These are phyloP conservation scores for Campylomormyrus numenius DNA, from an alignment of 2,113 vertebrate genomes.

Conservation along the genomic window DNA sequence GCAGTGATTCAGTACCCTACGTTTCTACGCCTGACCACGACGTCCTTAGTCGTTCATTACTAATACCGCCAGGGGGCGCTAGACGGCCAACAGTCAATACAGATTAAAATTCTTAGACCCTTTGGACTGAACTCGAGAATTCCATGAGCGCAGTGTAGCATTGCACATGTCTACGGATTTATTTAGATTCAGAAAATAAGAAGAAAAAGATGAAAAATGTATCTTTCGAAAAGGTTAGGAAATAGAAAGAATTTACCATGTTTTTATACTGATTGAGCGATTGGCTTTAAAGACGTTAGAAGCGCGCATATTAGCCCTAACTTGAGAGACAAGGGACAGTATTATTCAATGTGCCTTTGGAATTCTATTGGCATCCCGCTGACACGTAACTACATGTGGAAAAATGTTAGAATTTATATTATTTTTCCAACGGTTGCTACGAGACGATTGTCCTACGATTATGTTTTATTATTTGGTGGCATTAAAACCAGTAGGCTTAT, in stretches of 20 bases:
- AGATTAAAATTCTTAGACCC: not conserved
- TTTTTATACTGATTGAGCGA: not conserved
- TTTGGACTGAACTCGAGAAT: not conserved
- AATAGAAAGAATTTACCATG: not conserved
- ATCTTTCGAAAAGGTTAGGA: not conserved
- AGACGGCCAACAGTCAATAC: not conserved
- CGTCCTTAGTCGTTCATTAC: not conserved
- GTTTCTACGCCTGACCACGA: not conserved
- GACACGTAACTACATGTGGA: not conserved
- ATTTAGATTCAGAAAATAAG: not conserved
- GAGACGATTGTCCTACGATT: not conserved
- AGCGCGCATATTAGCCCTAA: not conserved
- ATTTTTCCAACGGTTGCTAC: not conserved
- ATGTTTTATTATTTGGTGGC: not conserved
- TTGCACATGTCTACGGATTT: not conserved
- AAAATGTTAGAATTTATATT: not conserved
- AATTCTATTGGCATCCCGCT: not conserved
- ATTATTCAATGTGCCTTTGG: not conserved
- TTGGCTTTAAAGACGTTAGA: not conserved
- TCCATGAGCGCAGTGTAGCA: not conserved
- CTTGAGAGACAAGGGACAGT: not conserved
- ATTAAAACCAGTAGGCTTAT: not conserved
- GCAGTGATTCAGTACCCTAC: not conserved
- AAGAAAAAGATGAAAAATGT: not conserved
- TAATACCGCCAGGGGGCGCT: not conserved